These are phyloP conservation scores for Tangara arthus DNA, from an alignment of 2,797 vertebrate genomes.

Conservation along the genomic window DNA sequence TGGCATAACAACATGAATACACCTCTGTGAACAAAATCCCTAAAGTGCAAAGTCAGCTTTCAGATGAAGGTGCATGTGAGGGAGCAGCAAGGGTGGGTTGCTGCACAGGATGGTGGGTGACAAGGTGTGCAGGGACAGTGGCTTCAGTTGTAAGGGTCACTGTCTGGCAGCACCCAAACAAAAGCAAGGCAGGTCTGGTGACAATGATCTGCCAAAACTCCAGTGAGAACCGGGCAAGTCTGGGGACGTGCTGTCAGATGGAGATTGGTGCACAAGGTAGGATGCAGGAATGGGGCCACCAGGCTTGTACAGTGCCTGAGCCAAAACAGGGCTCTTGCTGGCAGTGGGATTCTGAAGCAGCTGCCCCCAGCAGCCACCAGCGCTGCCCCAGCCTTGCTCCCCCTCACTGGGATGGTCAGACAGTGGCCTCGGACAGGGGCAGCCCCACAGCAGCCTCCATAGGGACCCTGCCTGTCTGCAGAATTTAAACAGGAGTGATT, in stretches of 20 bases:
- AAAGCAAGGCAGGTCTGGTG: accelerated
- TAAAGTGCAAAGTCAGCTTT: neutral
- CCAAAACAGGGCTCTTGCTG: neutral
- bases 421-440: accelerated
- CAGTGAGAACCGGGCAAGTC: neutral
- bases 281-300: accelerated
- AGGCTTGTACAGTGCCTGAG: neutral
- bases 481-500: neutral
- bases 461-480: too few relatives aligned
- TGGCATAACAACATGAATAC: neutral
- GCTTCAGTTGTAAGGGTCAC: neutral
- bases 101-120: neutral
- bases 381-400: neutral
- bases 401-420: neutral
- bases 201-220: neutral
- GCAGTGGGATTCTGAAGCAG: neutral
- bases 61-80: accelerated
- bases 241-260: accelerated
- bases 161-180: too few relatives aligned
- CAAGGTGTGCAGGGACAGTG: neutral
- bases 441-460: neutral
- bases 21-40: neutral
- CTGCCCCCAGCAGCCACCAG: too few relatives aligned
- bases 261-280: neutral
- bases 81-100: neutral